Conservation (phyloP, 2,113 vertebrate species). For the Parus major region DNA sequence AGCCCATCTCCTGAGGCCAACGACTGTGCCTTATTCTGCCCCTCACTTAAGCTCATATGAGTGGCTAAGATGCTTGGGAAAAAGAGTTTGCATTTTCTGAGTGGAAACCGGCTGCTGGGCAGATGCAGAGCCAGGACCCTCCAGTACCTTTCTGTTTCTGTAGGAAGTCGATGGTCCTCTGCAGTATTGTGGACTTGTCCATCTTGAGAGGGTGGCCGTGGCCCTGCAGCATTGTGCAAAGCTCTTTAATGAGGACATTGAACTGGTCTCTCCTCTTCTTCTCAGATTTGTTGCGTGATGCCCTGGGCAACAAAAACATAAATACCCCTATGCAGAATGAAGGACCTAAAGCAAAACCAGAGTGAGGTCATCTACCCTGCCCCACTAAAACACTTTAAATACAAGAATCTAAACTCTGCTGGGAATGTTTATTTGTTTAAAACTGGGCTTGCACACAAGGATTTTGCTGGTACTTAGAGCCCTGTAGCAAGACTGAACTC, state of each 20-base stretch:
- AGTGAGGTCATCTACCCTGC: neutral
- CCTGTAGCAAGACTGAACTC: neutral
- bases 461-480: neutral
- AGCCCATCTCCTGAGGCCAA: neutral
- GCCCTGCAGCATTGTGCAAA: constrained; percentile 85
- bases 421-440: neutral
- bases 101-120: neutral
- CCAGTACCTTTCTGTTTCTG: constrained; percentile 88
- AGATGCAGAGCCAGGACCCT: neutral
- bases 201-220: constrained; percentile 84
- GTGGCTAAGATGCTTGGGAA: neutral
- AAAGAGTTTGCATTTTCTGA: neutral
- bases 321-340: neutral
- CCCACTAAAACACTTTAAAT: neutral
- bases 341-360: neutral
- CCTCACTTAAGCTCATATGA: neutral
- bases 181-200: constrained; percentile 85
- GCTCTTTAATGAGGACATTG: constrained; percentile 85
- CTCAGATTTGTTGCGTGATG: constrained; percentile 82
- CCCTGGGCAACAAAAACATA: constrained; percentile 69
- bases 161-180: constrained; percentile 83
- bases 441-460: neutral
- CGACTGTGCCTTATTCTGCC: neutral
- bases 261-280: constrained; percentile 84
- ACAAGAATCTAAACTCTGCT: neutral